Base-by-base conservation (phyloP, 2,113 vertebrate genomes). In the Ciconia boyciana region DNA sequence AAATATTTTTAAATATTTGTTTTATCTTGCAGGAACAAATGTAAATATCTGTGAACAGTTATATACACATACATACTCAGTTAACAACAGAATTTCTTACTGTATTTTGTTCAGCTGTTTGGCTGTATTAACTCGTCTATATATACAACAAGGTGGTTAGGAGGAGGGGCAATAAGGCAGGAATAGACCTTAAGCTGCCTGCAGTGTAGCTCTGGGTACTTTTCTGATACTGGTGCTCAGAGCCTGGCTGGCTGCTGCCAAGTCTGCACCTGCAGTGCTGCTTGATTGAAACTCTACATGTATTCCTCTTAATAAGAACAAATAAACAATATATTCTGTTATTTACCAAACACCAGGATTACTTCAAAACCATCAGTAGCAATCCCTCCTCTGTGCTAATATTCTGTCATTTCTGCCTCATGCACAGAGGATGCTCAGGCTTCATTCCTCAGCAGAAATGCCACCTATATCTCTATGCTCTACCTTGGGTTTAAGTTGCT, bases 321-420 rank as follows among this genome's bases (percentile, higher is more conserved):
- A 96, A 92, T 88, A 88, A 95, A 89, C 49, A 89, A 62, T 90
- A 41, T 65, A 44, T 85, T 89, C 58, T 93, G 58, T 95, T 95
- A 83, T 93, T 97, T 91, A 93, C 88, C 66, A 93, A 95, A 94
- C 77, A 76, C 55, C 49, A 72, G 34, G 70, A 78, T 96, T 94
- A 79, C 69, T 96, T 78, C 60, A 92, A 89, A 95, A 43, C 52
- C 29, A 29, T 49, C 52, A 86, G 90, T 32, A 89, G 77, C 44
- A 75, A 25, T 80, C 29, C 29, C 18, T 93, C 16, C 82, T 85
- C 72, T 66, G 9, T 86, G 64, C 52, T 91, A 64, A 49, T 84
- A 48, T 10, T 90, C 48, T 94, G 10, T 77, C 55, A 52, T 64
- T 84, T 80, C 71, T 82, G 49, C 43, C 14, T 89, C 9, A 2